Evolutionary conservation across 2,888 invertebrate genomes (phyloP), one percentile per base, ranked within the genome.

Genomic region (Liodrosophila aerea): DNA sequence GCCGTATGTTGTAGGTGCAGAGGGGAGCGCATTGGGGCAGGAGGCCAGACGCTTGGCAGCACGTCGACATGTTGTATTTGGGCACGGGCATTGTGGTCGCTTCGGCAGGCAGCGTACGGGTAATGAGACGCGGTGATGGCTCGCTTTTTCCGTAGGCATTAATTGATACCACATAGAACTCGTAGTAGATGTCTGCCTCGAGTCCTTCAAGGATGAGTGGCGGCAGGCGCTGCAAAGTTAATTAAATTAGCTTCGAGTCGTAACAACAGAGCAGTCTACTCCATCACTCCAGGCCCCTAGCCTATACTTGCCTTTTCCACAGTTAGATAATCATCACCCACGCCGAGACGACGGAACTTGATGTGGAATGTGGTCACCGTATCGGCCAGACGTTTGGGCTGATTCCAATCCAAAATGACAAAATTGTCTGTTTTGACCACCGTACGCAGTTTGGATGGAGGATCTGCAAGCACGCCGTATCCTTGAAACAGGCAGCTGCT

Each of bases 401-500:
- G 90, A 0, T 93, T 92, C 96, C 96, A 96, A 85, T 94, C 94
- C 0, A 96, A 90, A 47, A 96, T 94, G 0, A 94, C 95, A 89
- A 94, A 96, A 87, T 93, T 94, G 0, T 93, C 93, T 74, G 94
- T 94, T 62, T 95, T 93, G 87, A 95, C 94, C 30, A 94, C 93
- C 4, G 95, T 92, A 75, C 93, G 93, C 1, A 96, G 91, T 45
- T 92, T 91, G 0, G 92, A 92, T 0, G 96, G 96, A 0, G 94
- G 92, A 22, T 94, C 94, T 0, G 96, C 94, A 1, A 96, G 91
- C 0, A 96, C 96, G 0, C 95, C 95, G 89, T 96, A 96, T 11
- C 96, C 95, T 90, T 95, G 95, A 66, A 96, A 92, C 15, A 96
- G 91, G 87, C 96, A 96, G 91, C 94, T 95, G 36, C 94, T 94